A percentile compares a stretch with the other conserved stretches of the same genome.
phyloP scores from a whole-genome alignment of 2,113 vertebrate genomes.

The Elachura formosa region DNA sequence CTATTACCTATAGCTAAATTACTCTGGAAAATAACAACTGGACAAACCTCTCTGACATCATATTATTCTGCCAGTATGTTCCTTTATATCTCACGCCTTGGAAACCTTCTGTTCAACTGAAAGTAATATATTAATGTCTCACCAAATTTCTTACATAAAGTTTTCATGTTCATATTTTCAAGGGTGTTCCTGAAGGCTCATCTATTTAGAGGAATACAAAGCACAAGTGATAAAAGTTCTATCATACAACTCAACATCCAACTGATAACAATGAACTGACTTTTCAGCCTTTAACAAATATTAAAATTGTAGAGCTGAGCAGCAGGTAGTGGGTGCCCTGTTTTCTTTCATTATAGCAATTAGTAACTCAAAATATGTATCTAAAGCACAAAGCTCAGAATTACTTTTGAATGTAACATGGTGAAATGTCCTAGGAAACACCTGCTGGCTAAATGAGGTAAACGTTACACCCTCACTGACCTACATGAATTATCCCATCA shows the following conservation, averaged over 20 bases:
- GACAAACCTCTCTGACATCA: background rate
- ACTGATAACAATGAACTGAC: background rate
- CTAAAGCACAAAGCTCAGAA: background rate
- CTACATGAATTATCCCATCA: background rate
- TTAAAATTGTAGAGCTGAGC: background rate
- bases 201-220: background rate
- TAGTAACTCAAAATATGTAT: background rate
- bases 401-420: background rate
- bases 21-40: background rate
- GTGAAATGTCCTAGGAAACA: background rate
- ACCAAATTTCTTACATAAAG: background rate
- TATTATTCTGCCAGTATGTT: background rate
- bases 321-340: background rate
- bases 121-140: background rate
- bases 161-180: background rate
- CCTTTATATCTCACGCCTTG: background rate
- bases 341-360: background rate
- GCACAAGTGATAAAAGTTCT: background rate
- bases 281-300: background rate
- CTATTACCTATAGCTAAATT: background rate
- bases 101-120: background rate
- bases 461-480: background rate
- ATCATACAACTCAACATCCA: background rate
- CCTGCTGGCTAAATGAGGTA: background rate
- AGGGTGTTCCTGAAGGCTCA: background rate